Evolutionary conservation across 2,797 vertebrate genomes (phyloP).

Genomic region (Catamblyrhynchus diadema): DNA sequence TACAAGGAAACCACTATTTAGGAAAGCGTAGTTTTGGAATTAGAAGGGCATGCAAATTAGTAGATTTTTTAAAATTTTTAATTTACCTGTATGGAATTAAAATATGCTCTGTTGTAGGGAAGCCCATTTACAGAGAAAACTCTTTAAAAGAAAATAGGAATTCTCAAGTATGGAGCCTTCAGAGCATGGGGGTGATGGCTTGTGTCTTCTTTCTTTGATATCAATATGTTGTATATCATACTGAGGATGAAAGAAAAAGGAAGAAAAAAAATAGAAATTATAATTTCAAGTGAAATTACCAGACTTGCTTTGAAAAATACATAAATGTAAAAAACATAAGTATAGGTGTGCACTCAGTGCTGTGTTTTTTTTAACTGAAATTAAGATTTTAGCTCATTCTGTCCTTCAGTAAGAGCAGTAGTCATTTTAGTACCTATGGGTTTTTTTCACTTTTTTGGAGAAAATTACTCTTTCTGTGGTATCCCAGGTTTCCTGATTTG

Average conservation of each 20-base stretch:
- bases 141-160: background rate
- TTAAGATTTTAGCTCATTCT: background rate
- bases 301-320: background rate
- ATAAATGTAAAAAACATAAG: background rate
- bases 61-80: rapidly evolving
- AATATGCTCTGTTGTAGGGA: background rate
- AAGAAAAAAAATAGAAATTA: background rate
- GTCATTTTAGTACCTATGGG: background rate
- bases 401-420: background rate
- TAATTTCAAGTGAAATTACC: background rate
- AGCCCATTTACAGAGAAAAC: background rate
- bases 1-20: background rate
- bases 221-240: background rate
- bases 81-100: background rate
- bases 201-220: background rate
- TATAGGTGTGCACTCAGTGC: rapidly evolving
- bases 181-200: background rate
- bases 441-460: background rate
- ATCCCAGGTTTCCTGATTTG: background rate
- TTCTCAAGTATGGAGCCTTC: background rate
- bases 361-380: background rate
- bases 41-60: background rate
- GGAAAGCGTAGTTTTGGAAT: background rate
- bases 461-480: background rate
- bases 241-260: background rate